A percentile compares a stretch with the other conserved stretches of the same genome.
Evolutionary conservation across 2,113 vertebrate species (phyloP).

Genomic region (Apteryx owenii): DNA sequence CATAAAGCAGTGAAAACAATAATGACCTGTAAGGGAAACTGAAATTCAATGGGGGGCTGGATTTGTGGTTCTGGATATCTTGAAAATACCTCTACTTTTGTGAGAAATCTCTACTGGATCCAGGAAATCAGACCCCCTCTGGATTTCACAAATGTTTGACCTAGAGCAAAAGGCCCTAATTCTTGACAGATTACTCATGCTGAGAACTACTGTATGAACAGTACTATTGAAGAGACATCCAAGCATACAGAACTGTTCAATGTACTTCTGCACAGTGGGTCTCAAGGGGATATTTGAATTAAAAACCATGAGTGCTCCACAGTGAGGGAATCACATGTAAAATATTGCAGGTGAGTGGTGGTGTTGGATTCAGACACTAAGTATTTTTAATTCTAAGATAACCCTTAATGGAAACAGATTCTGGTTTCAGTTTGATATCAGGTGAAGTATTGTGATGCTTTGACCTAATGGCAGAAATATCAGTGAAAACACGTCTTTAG

Average conservation of each 20-base stretch:
- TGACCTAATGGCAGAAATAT: not conserved
- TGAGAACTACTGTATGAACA: not conserved
- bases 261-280: not conserved
- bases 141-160: constrained; percentile 15
- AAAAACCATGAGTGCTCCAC: not conserved
- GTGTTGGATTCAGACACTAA: not conserved
- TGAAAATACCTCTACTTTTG: constrained; percentile 31
- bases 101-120: constrained; percentile 21
- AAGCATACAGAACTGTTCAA: not conserved
- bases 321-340: not conserved
- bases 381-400: not conserved
- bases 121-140: not conserved
- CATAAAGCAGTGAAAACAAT: constrained; percentile 46
- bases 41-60: not conserved
- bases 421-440: not conserved
- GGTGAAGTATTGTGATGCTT: not conserved
- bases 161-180: not conserved
- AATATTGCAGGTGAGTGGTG: not conserved
- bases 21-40: constrained; percentile 30
- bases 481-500: not conserved
- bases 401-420: not conserved
- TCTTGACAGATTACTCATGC: not conserved
- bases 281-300: not conserved
- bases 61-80: constrained; percentile 31
- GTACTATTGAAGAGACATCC: not conserved